Evolutionary conservation across 2,888 invertebrate species (phyloP).

Genomic region (Drosophila planitibia): DNA sequence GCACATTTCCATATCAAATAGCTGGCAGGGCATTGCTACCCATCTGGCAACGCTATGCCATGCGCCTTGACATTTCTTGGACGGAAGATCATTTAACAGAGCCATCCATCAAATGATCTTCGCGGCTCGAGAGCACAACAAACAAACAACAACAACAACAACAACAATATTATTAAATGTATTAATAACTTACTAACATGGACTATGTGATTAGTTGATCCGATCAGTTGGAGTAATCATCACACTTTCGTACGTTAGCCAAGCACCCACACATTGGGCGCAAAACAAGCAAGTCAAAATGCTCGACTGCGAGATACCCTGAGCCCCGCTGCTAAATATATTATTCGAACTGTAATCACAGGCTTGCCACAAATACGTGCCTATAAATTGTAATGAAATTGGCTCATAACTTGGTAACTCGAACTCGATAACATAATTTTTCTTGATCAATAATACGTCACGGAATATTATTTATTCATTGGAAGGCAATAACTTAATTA

Average conservation of each 20-base stretch:
- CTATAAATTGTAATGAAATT: too few species aligned
- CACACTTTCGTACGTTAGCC: neutral
- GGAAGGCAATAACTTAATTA: neutral
- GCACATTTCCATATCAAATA: conserved; percentile 62
- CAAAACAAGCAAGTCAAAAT: neutral
- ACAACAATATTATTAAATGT: neutral
- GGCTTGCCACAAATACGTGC: too few species aligned
- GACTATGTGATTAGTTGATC: neutral
- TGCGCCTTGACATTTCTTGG: conserved; percentile 51
- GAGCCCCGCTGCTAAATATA: neutral
- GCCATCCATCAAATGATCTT: conserved; percentile 3
- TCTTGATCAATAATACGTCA: neutral
- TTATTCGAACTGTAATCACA: neutral
- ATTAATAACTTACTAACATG: neutral
- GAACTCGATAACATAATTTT: neutral
- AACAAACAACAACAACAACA: neutral
- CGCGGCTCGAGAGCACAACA: neutral
- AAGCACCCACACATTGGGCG: neutral
- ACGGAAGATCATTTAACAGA: conserved; percentile 22
- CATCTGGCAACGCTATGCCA: conserved; percentile 22
- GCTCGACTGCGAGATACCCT: neutral
- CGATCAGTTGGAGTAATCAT: neutral
- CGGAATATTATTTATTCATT: neutral
- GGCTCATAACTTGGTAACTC: neutral
- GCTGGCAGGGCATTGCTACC: conserved; percentile 50